These are phyloP conservation scores for Aythya baeri DNA, from an alignment of 2,113 vertebrate species.

Conservation along the genomic window DNA sequence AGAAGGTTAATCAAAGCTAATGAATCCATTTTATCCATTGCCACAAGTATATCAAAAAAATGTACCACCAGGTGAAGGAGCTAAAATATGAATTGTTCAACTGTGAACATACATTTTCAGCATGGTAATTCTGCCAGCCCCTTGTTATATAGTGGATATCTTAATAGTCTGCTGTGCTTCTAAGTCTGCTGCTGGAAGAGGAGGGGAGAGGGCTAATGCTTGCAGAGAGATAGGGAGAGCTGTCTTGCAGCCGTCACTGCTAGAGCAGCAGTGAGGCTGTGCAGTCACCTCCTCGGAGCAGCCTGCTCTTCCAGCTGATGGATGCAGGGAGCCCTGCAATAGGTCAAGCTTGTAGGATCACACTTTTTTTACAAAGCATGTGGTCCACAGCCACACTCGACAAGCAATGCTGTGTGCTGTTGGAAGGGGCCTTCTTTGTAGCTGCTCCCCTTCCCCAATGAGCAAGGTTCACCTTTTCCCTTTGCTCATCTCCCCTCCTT, in stretches of 20 bases:
- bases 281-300: slow-evolving; percentile 47
- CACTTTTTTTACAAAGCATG: slow-evolving; percentile 12
- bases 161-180: slow-evolving; percentile 30
- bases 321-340: slow-evolving; percentile 9
- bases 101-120: slow-evolving; percentile 56
- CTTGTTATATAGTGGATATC: not conserved
- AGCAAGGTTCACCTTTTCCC: not conserved
- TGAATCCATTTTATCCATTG: slow-evolving; percentile 81
- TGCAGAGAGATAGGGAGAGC: not conserved
- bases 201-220: not conserved
- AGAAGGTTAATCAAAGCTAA: slow-evolving; percentile 86
- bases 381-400: not conserved
- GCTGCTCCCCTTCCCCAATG: not conserved
- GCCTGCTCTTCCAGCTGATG: slow-evolving; percentile 11
- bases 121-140: slow-evolving; percentile 46
- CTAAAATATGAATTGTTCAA: slow-evolving; percentile 66
- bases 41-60: slow-evolving; percentile 72
- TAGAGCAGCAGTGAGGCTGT: slow-evolving; percentile 6
- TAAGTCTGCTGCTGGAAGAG: not conserved
- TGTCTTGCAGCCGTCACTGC: not conserved
- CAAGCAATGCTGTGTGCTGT: not conserved
- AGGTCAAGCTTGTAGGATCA: slow-evolving; percentile 36
- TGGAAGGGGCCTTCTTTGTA: slow-evolving; percentile 4
- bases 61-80: slow-evolving; percentile 59
- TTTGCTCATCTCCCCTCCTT: not conserved